phyloP scores from a whole-genome alignment of 2,113 vertebrate genomes.

The Colinus virginianus region DNA sequence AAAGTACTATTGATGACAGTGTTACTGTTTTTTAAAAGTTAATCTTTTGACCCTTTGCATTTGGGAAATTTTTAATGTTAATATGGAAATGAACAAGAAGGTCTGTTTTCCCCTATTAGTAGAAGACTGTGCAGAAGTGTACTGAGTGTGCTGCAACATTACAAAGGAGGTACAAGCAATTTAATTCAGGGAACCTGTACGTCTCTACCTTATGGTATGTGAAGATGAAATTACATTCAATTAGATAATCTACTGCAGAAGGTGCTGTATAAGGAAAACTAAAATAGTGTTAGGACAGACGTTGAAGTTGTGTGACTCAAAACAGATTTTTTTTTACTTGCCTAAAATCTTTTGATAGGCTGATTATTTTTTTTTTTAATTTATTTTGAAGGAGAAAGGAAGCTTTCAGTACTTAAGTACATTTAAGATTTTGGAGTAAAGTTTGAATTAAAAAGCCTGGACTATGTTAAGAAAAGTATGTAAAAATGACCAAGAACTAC shows the following conservation, averaged over 20 bases:
- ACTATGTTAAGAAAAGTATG: background rate
- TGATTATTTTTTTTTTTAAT: background rate
- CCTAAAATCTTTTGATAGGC: background rate
- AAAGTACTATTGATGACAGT: background rate
- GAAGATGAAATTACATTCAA: background rate
- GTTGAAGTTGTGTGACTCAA: background rate
- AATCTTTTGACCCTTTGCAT: background rate
- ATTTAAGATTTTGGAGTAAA: background rate
- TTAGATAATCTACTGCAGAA: background rate
- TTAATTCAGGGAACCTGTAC: background rate
- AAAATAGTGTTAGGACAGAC: background rate
- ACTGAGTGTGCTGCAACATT: accelerated
- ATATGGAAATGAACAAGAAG: background rate
- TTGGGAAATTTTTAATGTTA: background rate
- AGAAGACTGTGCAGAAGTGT: background rate
- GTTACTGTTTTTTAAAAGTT: background rate
- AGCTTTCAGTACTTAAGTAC: background rate
- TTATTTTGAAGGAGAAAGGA: background rate
- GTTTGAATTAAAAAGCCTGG: background rate
- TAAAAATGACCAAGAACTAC: background rate
- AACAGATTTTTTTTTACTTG: background rate
- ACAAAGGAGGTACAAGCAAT: background rate
- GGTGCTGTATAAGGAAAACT: background rate
- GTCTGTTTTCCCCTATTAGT: background rate
- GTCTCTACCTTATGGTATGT: background rate